Percentiles rank a stretch among this genome's conserved stretches.
phyloP scores from a whole-genome alignment of 2,797 vertebrate genomes.

The Sebastes wilsoni region DNA sequence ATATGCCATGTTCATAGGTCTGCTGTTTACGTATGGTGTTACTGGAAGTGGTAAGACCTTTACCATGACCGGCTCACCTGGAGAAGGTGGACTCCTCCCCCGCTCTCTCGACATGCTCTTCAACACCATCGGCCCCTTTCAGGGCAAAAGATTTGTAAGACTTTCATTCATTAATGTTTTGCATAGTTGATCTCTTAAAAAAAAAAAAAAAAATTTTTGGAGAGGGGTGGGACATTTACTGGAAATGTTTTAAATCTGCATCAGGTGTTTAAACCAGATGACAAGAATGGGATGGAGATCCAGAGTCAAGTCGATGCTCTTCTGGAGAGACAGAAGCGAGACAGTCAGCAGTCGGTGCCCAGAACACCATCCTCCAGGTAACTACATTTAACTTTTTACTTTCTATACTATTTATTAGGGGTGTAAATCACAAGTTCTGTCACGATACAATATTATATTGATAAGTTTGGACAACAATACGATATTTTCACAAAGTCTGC shows the following conservation, averaged over 20 bases:
- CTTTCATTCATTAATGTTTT: neutral
- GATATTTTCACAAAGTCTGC: too few relatives aligned
- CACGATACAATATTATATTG: too few relatives aligned
- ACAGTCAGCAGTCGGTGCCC: slow-evolving; percentile 78
- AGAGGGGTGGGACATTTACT: neutral
- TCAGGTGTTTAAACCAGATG: slow-evolving; percentile 96
- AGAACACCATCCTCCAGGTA: slow-evolving; percentile 90
- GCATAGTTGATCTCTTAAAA: fast-evolving
- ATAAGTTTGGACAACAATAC: too few relatives aligned
- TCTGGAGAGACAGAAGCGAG: slow-evolving; percentile 92
- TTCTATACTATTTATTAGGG: neutral
- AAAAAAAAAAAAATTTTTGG: neutral
- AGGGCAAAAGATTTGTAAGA: slow-evolving; percentile 96
- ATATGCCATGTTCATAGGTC: slow-evolving; percentile 78
- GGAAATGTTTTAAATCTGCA: neutral
- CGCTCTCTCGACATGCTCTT: slow-evolving; percentile 95
- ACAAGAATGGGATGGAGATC: slow-evolving; percentile 96
- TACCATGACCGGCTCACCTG: slow-evolving; percentile 96
- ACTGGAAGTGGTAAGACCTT: slow-evolving; percentile 96
- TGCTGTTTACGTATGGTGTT: slow-evolving; percentile 96
- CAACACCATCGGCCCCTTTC: slow-evolving; percentile 92
- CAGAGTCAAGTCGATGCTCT: slow-evolving; percentile 93
- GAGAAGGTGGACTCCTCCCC: slow-evolving; percentile 94
- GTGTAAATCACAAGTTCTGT: too few relatives aligned
- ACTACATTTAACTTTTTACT: neutral